These are phyloP conservation scores for Polymixis flavicincta DNA, from an alignment of 2,888 invertebrate genomes.

Conservation along the genomic window DNA sequence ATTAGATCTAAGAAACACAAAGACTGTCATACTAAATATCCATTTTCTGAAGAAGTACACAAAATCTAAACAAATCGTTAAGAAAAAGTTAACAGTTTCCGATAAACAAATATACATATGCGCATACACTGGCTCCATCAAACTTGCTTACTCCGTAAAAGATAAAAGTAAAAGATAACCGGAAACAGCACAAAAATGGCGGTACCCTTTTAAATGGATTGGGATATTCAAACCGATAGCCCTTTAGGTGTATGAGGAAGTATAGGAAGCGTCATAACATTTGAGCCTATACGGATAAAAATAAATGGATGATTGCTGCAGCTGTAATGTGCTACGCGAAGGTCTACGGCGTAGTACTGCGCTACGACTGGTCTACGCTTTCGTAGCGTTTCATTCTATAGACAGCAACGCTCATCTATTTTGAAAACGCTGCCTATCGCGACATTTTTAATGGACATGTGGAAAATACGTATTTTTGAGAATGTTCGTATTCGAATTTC, in stretches of 20 bases:
- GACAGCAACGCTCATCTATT: not conserved
- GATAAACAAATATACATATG: constrained; percentile 34
- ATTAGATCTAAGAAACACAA: not conserved
- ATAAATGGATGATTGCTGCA: constrained; percentile 2
- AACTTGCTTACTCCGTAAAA: constrained; percentile 30
- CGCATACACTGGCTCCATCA: constrained; percentile 30
- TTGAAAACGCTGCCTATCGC: not conserved
- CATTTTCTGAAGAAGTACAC: too few species aligned
- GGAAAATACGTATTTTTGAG: too few species aligned
- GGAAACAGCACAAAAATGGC: constrained; percentile 40
- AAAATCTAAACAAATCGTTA: not conserved
- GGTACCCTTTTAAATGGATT: constrained; percentile 52
- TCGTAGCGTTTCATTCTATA: constrained; percentile 4
- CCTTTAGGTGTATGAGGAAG: constrained; percentile 1
- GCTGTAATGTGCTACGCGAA: constrained; percentile 1
- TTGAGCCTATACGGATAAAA: constrained; percentile 27
- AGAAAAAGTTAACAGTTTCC: constrained; percentile 12
- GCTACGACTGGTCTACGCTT: constrained; percentile 20
- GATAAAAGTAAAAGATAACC: constrained; percentile 40
- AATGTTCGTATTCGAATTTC: too few species aligned
- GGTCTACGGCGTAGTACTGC: constrained; percentile 35
- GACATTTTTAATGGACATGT: not conserved
- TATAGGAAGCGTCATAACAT: constrained; percentile 19
- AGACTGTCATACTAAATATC: too few species aligned
- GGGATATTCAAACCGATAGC: constrained; percentile 37